Evolutionary conservation across 2,113 vertebrate genomes (phyloP).

Genomic region (Psephotus haematonotus): DNA sequence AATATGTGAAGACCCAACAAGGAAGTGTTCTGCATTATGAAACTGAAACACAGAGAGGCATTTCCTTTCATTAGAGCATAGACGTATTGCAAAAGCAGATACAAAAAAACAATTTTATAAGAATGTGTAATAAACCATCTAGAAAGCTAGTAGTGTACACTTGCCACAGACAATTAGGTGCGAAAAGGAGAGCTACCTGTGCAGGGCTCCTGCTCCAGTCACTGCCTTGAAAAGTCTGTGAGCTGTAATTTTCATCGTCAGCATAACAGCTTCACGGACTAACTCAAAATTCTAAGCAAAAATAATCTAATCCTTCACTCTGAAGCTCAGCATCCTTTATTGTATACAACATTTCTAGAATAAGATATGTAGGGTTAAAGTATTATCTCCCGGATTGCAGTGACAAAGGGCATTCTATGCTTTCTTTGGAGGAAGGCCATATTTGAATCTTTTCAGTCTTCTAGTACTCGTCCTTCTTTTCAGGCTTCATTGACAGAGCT

Average conservation of each 20-base stretch:
- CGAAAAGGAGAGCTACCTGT: neutral
- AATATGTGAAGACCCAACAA: neutral
- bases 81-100: neutral
- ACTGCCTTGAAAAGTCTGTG: neutral
- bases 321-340: neutral
- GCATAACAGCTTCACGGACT: neutral
- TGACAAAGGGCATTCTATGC: neutral
- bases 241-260: neutral
- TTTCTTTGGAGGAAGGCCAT: neutral
- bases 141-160: neutral
- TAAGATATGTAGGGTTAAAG: neutral
- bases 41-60: neutral
- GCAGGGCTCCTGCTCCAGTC: neutral
- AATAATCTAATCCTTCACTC: neutral
- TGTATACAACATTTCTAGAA: neutral
- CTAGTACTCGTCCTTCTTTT: neutral
- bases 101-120: neutral
- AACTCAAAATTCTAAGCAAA: neutral
- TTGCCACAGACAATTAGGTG: neutral
- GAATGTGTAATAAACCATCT: neutral
- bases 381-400: neutral
- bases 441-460: neutral
- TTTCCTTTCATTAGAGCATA: neutral
- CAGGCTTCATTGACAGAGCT: neutral
- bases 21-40: neutral